A percentile compares a stretch with the other conserved stretches of the same genome.
Conservation (phyloP, 1,140 invertebrate genomes). For the Rhopalosiphum padi region DNA sequence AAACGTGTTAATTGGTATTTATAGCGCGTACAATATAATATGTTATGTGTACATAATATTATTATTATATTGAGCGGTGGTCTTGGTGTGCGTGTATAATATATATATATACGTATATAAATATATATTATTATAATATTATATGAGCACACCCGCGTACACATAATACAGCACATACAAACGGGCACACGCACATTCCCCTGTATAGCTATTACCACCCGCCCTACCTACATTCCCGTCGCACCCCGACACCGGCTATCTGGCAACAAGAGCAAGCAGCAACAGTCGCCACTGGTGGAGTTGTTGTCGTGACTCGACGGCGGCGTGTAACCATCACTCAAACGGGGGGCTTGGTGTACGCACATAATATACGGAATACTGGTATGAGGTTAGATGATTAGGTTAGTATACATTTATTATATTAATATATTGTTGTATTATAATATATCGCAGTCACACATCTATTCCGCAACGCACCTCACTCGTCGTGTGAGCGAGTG, state of each 20-base stretch:
- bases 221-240: no score
- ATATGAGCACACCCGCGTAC: no score
- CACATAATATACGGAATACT: neutral
- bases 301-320: neutral
- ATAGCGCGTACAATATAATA: neutral
- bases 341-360: neutral
- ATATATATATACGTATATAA: no score
- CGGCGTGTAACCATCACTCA: slow-evolving; percentile 47
- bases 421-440: neutral
- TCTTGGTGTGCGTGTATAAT: no score
- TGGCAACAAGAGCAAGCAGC: neutral
- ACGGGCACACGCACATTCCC: neutral
- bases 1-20: slow-evolving; percentile 17
- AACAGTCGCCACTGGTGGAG: neutral
- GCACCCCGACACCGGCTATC: neutral
- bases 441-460: slow-evolving; percentile 31
- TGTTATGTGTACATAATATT: neutral
- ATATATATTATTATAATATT: neutral
- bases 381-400: neutral
- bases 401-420: neutral
- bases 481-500: neutral
- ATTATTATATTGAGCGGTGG: no score
- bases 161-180: no score
- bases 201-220: no score
- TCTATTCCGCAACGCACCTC: slow-evolving; percentile 6